Base-by-base conservation (phyloP, 1,140 invertebrate species). In the Physella acuta region DNA sequence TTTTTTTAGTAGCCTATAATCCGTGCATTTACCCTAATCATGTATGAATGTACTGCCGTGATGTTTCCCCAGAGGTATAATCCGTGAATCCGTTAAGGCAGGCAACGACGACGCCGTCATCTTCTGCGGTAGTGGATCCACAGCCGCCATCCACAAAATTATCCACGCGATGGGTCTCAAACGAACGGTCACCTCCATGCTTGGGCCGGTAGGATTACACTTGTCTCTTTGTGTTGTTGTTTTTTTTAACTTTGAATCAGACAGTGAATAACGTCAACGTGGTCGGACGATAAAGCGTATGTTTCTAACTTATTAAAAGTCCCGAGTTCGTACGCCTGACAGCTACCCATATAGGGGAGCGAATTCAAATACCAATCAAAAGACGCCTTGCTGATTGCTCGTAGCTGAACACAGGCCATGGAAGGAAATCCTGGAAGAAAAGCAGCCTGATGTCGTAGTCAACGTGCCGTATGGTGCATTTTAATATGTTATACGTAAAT, bases 21-120 rank as follows among this genome's bases (percentile, higher is more conserved):
- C n/a, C n/a, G n/a, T n/a, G n/a, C n/a, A n/a, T n/a, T 20, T 26
- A 52, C 33, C 16, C 3, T 24, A n/a, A 37, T 33, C 16, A 24
- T 24, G 51, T 53, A 44, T 4, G 20, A 24, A 28, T 0, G 24
- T 36, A 26, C 34, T 36, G 53, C 14, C 39, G 2, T 71, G 51
- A 70, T 63, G 59, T 39, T 75, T 77, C 89, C 91, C n/a, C 16
- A 90, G 92, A 76, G 90, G 92, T 74, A 92, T 95, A 75, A 90
- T 95, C 28, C 88, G 92, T 55, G 90, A 90, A 78, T 89, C 90
- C 1, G 91, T 93, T 1, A 91, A 93, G 73, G 93, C 93, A 20
- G 88, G 89, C 72, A 90, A 92, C 75, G 90, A 93, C 75, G 93
- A 95, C 85, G 91, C 90, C n/a, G 91, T 95, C 20, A 89, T 93